Percentiles rank a stretch among this genome's conserved stretches.
These are phyloP conservation scores for Yponomeuta cagnagella DNA, from an alignment of 2,888 invertebrate species.

Conservation along the genomic window DNA sequence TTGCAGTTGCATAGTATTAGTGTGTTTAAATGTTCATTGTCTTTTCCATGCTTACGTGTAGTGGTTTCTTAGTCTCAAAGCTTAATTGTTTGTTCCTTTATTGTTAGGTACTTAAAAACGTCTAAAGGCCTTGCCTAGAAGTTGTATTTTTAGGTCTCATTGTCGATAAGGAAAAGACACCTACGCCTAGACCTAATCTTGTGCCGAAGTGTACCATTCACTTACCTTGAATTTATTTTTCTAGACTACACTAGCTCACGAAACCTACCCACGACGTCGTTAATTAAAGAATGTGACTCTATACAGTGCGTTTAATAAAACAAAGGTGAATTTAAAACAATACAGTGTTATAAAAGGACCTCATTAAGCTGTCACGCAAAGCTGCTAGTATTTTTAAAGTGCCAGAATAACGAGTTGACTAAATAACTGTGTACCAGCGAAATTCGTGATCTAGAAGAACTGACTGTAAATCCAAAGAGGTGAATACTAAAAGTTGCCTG, in stretches of 20 bases:
- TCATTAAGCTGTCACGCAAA: not conserved
- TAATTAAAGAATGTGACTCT: not conserved
- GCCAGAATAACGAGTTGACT: too few relatives aligned
- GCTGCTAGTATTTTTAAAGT: not conserved
- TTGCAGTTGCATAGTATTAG: too few relatives aligned
- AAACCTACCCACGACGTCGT: not conserved
- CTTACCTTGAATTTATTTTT: slow-evolving; percentile 4
- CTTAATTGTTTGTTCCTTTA: not conserved
- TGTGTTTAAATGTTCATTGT: too few relatives aligned
- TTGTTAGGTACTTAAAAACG: not conserved
- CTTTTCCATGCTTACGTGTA: too few relatives aligned
- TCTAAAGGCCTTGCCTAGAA: not conserved
- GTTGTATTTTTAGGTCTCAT: not conserved
- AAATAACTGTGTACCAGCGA: too few relatives aligned
- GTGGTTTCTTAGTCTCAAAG: too few relatives aligned
- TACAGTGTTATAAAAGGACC: not conserved
- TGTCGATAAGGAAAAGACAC: not conserved
- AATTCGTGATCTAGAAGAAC: too few relatives aligned
- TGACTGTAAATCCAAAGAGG: too few relatives aligned
- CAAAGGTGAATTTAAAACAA: not conserved
- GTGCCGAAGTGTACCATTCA: not conserved
- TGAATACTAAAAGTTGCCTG: too few relatives aligned
- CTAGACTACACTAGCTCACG: not conserved
- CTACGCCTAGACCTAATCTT: not conserved
- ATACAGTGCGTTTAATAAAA: not conserved